Percentiles rank a stretch among this genome's conserved stretches.
Conservation (phyloP, 2,888 invertebrate genomes). For the Noctua janthe region DNA sequence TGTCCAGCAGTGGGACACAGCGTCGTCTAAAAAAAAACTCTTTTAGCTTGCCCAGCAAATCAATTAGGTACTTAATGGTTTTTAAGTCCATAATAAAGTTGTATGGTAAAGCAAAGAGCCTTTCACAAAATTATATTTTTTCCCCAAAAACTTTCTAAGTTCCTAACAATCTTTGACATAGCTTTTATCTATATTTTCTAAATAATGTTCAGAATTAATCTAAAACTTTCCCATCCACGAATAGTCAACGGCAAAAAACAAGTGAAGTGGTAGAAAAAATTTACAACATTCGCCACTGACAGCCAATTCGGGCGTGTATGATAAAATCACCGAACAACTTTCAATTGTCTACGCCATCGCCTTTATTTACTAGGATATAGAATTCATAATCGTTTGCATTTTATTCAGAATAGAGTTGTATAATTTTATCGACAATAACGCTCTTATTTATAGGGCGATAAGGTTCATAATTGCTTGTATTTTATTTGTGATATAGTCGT, state of each 20-base stretch:
- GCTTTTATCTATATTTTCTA: background rate
- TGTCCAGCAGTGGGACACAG: no score
- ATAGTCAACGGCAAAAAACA: slow-evolving; percentile 66
- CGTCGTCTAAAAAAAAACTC: no score
- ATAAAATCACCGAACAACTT: slow-evolving; percentile 74
- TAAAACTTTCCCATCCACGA: slow-evolving; percentile 61
- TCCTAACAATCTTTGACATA: background rate
- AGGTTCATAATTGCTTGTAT: slow-evolving; percentile 58
- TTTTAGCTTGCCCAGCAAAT: background rate
- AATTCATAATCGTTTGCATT: slow-evolving; percentile 67
- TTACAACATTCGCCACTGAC: slow-evolving; percentile 79
- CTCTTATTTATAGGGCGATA: slow-evolving; percentile 56
- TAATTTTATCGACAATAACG: slow-evolving; percentile 45
- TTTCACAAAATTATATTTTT: background rate
- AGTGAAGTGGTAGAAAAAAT: slow-evolving; percentile 76
- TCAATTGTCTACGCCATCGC: slow-evolving; percentile 49
- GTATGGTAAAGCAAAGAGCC: background rate
- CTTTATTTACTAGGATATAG: slow-evolving; percentile 64
- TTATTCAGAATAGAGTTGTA: slow-evolving; percentile 31
- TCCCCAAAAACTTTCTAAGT: background rate
- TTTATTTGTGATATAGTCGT: slow-evolving; percentile 56
- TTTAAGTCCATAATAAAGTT: background rate
- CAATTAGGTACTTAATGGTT: background rate
- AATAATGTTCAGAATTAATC: slow-evolving; percentile 27
- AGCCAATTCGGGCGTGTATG: slow-evolving; percentile 76